Conservation (phyloP, 2,113 vertebrate species). For the Galbula dea region DNA sequence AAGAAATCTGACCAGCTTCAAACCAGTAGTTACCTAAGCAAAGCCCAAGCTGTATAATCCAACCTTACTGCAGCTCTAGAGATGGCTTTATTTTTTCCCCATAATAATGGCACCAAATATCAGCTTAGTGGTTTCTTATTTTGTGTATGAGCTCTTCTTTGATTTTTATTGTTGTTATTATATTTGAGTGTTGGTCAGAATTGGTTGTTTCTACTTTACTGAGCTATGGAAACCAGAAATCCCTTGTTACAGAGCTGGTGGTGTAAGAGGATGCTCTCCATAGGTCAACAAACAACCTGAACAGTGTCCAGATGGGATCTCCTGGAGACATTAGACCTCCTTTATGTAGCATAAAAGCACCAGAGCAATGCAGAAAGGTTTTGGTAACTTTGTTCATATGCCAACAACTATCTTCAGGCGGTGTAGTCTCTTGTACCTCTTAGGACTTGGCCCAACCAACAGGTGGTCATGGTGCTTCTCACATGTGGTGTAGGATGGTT, state of each 20-base stretch:
- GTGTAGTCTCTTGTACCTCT: background rate
- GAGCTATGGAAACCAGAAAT: background rate
- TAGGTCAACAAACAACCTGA: background rate
- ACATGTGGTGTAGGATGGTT: fast-evolving
- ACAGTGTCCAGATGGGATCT: background rate
- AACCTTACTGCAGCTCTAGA: background rate
- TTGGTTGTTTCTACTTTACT: background rate
- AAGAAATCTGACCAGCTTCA: background rate
- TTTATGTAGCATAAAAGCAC: background rate
- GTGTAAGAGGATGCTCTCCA: background rate
- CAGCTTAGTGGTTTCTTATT: background rate
- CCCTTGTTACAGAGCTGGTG: background rate
- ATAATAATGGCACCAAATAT: background rate
- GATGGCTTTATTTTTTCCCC: fast-evolving
- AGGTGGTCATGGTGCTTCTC: background rate
- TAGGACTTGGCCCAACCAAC: too few species aligned
- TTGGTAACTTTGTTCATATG: background rate
- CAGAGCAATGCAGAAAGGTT: background rate
- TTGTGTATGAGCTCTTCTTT: background rate
- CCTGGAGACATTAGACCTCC: background rate
- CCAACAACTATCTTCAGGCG: background rate
- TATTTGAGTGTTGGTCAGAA: background rate
- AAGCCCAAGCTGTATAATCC: background rate
- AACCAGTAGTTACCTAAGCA: background rate
- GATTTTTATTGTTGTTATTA: background rate